Evolutionary conservation across 2,888 invertebrate species (phyloP).

Genomic region (Hirudinaria manillensis): DNA sequence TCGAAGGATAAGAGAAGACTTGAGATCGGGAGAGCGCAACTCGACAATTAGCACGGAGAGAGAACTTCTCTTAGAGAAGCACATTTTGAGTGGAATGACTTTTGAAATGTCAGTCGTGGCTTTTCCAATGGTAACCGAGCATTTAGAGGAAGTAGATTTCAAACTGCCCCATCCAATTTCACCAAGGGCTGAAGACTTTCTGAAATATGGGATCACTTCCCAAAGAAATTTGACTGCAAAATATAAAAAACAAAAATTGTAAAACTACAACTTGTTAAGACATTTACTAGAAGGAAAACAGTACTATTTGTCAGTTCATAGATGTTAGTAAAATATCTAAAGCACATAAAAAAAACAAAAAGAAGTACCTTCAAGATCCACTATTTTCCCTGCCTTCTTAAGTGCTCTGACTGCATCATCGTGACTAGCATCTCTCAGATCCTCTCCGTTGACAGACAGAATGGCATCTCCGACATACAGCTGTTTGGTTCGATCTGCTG

Average conservation of each 20-base stretch:
- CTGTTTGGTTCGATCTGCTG: constrained; percentile 84
- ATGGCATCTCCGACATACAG: constrained; percentile 98
- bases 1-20: constrained; percentile 80
- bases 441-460: constrained; percentile 91
- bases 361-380: constrained; percentile 84
- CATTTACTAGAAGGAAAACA: neutral
- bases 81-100: constrained; percentile 25
- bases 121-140: neutral
- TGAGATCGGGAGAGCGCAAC: constrained; percentile 80
- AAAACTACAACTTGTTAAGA: neutral
- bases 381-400: constrained; percentile 92
- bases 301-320: neutral
- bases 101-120: constrained; percentile 23
- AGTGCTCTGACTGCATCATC: constrained; percentile 96
- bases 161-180: constrained; percentile 84
- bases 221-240: constrained; percentile 88
- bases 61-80: neutral
- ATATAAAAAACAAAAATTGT: constrained; percentile 46
- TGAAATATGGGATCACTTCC: constrained; percentile 93
- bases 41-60: constrained; percentile 65
- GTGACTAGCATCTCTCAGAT: constrained; percentile 91
- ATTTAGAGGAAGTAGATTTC: constrained; percentile 18
- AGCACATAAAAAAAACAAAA: neutral
- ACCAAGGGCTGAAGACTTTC: constrained; percentile 88
- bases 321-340: neutral